Conservation (phyloP, 2,113 vertebrate genomes). For the Alethe diademata region DNA sequence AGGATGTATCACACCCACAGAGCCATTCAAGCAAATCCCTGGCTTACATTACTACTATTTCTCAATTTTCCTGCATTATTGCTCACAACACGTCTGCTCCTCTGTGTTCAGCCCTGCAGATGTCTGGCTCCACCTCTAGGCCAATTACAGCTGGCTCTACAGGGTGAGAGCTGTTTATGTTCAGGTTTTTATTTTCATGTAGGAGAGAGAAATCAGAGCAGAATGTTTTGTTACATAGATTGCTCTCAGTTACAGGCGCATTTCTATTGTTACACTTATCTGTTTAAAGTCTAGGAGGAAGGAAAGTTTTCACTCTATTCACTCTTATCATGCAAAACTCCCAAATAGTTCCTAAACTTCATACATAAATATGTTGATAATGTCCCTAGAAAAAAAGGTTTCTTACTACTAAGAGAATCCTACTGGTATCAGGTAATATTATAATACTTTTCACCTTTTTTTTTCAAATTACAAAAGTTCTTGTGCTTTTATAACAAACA, state of each 20-base stretch:
- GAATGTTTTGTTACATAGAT: not conserved
- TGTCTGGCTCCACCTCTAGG: conserved; percentile 58
- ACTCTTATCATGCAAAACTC: not conserved
- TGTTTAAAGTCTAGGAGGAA: not conserved
- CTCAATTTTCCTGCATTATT: not conserved
- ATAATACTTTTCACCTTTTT: not conserved
- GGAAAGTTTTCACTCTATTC: not conserved
- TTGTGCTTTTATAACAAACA: not conserved
- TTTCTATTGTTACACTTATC: not conserved
- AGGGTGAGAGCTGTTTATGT: not conserved
- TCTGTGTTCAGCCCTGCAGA: conserved; percentile 20
- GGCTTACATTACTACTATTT: not conserved
- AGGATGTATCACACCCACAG: not conserved
- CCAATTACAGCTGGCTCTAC: not conserved
- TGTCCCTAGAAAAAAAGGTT: not conserved
- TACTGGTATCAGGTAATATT: not conserved
- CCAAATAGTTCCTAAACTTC: not conserved
- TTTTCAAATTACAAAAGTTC: not conserved
- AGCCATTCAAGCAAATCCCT: not conserved
- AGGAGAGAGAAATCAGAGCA: not conserved
- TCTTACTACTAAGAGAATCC: not conserved
- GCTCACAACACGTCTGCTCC: not conserved
- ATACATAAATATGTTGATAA: not conserved
- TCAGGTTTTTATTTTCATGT: not conserved
- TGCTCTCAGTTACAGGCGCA: not conserved